These are phyloP conservation scores for Salminus brasiliensis DNA, from an alignment of 2,113 vertebrate species.

Conservation along the genomic window DNA sequence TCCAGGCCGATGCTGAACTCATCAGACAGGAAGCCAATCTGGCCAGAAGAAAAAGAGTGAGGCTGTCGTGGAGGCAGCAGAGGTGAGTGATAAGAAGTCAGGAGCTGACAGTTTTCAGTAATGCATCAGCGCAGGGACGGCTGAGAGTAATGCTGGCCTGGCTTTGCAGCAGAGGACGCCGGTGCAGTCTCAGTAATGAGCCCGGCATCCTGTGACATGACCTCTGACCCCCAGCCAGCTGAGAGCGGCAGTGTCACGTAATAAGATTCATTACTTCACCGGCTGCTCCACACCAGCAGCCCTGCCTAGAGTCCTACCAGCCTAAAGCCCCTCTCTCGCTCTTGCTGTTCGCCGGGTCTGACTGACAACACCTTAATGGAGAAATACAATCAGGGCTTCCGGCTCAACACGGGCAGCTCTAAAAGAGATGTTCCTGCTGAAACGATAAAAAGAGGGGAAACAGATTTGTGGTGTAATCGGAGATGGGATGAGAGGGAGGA, in stretches of 20 bases:
- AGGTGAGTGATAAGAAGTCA: neutral
- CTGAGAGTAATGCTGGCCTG: neutral
- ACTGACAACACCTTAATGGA: neutral
- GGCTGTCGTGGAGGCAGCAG: no score
- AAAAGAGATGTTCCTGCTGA: neutral
- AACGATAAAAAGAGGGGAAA: neutral
- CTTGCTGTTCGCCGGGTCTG: neutral
- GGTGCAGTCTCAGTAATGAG: neutral
- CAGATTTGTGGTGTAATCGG: neutral
- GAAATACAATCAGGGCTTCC: slow-evolving; percentile 16
- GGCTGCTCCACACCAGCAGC: neutral
- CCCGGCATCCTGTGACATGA: neutral
- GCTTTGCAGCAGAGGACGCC: neutral
- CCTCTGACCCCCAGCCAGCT: neutral
- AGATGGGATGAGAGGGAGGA: neutral
- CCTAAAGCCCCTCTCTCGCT: neutral
- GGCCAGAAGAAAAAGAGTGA: neutral
- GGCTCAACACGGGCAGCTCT: neutral
- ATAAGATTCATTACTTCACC: slow-evolving; percentile 7
- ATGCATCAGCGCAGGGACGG: neutral
- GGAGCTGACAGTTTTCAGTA: neutral
- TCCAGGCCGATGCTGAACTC: neutral
- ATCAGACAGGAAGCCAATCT: neutral
- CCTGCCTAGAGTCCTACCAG: neutral
- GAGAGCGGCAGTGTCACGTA: neutral